Evolutionary conservation across 2,888 invertebrate species (phyloP), one percentile per base, ranked within the genome.

Genomic region (Agrilus cyanescens): DNA sequence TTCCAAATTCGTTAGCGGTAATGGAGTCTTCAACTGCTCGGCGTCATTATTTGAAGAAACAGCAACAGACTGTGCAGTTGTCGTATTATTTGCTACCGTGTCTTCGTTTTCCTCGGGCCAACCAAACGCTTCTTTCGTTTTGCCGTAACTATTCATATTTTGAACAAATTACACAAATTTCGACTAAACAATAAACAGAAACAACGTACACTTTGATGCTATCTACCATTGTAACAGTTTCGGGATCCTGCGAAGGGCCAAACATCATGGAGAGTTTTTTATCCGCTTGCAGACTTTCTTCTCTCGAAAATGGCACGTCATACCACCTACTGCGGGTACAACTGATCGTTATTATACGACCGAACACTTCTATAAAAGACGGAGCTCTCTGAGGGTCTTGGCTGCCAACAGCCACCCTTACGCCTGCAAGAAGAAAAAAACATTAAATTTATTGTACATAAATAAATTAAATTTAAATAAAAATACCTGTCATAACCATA

Each of bases 101-200:
- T 95, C 95, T 57, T 95, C 94, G 7, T 77, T 80, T 58, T 96
- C 95, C 62, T 96, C 95, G 0, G 94, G 94, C 96, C 95, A 96
- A 33, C 94, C 94, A 59, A 96, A 94, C 1, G 84, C 75, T 61
- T 95, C 95, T 66, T 96, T 96, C 2, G 89, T 87, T 68, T 93
- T 94, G 1, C 93, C 93, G 62, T 95, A 95, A 57, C 82, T 82
- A 36, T 36, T 36, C 12, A 29, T 37, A 8, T 31, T 35, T 36
- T 12, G 16, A 6, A 39, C 15, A 16, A 33, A 46, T 29, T 35
- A 43, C 8, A 37, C 16, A 30, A 12, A 31, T 20, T 13, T n/a
- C n/a, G 14, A 40, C 30, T 20, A 29, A 18, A 14, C 12, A 34
- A 37, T 37, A 25, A 20, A 14, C 12, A 37, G 16, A 20, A 45